These are phyloP conservation scores for Antechinus stuartii DNA, from an alignment of 2,113 vertebrate species.

Conservation along the genomic window DNA sequence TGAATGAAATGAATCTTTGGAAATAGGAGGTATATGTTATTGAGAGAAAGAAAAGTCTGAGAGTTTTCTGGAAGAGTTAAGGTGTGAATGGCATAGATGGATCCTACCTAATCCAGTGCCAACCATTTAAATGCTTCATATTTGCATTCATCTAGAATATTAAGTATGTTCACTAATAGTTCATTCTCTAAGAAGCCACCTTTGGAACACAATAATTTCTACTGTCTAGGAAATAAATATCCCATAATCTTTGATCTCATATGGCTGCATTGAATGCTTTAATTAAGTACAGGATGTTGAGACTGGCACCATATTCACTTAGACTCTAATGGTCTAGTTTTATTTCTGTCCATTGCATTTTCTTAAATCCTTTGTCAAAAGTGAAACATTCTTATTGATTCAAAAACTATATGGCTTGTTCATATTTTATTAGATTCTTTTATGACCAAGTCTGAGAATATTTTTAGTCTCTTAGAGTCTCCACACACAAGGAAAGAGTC, in stretches of 20 bases:
- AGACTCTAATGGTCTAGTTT: conserved; percentile 45
- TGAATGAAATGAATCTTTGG: background rate
- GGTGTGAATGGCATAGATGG: background rate
- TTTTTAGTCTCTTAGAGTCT: conserved; percentile 60
- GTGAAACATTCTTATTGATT: conserved; percentile 49
- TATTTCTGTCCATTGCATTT: conserved; percentile 55
- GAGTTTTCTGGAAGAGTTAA: conserved; percentile 64
- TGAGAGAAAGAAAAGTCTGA: background rate
- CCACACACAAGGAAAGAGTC: conserved; percentile 53
- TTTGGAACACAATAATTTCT: conserved; percentile 23
- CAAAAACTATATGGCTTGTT: conserved; percentile 47
- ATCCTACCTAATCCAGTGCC: background rate
- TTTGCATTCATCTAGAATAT: background rate
- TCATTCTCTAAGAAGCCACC: background rate
- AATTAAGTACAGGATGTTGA: conserved; percentile 26
- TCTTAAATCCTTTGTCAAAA: conserved; percentile 63
- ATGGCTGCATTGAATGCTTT: conserved; percentile 8
- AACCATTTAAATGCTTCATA: background rate
- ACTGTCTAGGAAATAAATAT: conserved; percentile 47
- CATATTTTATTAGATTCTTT: conserved; percentile 53
- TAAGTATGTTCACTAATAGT: background rate
- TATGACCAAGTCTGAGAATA: conserved; percentile 59
- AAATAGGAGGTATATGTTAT: conserved; percentile 25
- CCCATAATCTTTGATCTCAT: conserved; percentile 6
- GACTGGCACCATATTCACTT: conserved; percentile 55